phyloP scores from a whole-genome alignment of 2,113 vertebrate species.

The Tachysurus vachellii region DNA sequence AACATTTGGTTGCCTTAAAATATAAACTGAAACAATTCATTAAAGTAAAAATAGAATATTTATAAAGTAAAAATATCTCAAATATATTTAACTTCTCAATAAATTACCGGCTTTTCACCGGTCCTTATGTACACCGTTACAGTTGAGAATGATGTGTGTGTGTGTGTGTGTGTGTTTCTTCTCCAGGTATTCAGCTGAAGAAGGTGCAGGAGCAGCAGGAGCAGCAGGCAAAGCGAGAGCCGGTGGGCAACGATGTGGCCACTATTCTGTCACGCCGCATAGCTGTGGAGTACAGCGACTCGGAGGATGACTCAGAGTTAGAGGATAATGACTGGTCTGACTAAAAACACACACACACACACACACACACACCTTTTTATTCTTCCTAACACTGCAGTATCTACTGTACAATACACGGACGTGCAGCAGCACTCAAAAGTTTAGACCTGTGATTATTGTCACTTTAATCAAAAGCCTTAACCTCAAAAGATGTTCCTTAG shows the following conservation, averaged over 20 bases:
- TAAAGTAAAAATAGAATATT: neutral
- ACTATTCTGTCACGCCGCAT: conserved; percentile 95
- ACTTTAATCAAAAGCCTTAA: neutral
- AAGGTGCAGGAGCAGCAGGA: conserved; percentile 99
- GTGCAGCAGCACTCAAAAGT: neutral
- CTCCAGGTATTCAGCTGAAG: conserved; percentile 92
- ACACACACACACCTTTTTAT: neutral
- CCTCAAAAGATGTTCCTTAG: neutral
- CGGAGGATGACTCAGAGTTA: conserved; percentile 93
- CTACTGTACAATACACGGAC: neutral
- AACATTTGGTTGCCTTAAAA: neutral
- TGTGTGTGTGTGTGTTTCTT: neutral
- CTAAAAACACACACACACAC: conserved; percentile 58
- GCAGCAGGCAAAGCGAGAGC: conserved; percentile 91
- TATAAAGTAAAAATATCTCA: neutral
- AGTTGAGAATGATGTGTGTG: neutral
- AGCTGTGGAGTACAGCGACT: conserved; percentile 96
- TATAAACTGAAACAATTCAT: neutral
- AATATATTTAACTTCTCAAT: neutral
- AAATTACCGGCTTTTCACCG: neutral
- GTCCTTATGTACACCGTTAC: neutral
- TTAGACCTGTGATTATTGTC: neutral
- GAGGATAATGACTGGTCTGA: conserved; percentile 98
- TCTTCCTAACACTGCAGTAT: conserved; percentile 33
- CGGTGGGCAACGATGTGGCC: conserved; percentile 93